Conservation (phyloP, 1,140 invertebrate species). For the Acarapis woodi region DNA sequence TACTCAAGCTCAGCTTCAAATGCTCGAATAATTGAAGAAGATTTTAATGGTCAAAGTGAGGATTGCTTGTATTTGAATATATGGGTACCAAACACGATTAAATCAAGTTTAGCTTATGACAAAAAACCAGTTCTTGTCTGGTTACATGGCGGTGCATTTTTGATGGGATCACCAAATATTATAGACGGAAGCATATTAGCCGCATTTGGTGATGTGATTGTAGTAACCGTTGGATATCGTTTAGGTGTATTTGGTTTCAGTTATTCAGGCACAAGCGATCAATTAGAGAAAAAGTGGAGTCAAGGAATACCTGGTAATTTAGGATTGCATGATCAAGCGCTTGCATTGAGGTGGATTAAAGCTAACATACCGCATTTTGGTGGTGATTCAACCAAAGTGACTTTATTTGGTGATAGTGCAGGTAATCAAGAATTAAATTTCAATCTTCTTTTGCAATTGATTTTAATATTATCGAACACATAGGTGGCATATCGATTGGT, state of each 20-base stretch:
- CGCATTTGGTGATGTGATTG: slow-evolving; percentile 28
- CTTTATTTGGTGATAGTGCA: slow-evolving; percentile 23
- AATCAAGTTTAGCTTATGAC: not conserved
- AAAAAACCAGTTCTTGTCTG: slow-evolving; percentile 35
- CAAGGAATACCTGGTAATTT: slow-evolving; percentile 16
- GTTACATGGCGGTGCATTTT: slow-evolving; percentile 41
- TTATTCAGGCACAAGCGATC: slow-evolving; percentile 36
- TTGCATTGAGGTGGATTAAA: slow-evolving; percentile 12
- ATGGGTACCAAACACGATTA: slow-evolving; percentile 52
- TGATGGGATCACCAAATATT: slow-evolving; percentile 26
- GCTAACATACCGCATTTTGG: slow-evolving; percentile 12
- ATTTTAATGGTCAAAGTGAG: slow-evolving; percentile 26
- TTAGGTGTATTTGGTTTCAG: slow-evolving; percentile 43
- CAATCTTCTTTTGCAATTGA: too few relatives aligned
- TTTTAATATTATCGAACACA: too few relatives aligned
- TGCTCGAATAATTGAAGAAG: not conserved
- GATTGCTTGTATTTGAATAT: slow-evolving; percentile 77
- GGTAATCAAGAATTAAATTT: too few relatives aligned
- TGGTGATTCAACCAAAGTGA: slow-evolving; percentile 16
- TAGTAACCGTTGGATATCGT: slow-evolving; percentile 37
- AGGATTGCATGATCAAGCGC: slow-evolving; percentile 12
- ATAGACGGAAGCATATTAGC: slow-evolving; percentile 31
- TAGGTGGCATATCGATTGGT: slow-evolving; percentile 15
- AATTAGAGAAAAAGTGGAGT: too few relatives aligned
- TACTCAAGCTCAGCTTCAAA: not conserved